A percentile compares a stretch with the other conserved stretches of the same genome.
phyloP scores from a whole-genome alignment of 2,888 invertebrate species.

The Dichetophora obliterata region DNA sequence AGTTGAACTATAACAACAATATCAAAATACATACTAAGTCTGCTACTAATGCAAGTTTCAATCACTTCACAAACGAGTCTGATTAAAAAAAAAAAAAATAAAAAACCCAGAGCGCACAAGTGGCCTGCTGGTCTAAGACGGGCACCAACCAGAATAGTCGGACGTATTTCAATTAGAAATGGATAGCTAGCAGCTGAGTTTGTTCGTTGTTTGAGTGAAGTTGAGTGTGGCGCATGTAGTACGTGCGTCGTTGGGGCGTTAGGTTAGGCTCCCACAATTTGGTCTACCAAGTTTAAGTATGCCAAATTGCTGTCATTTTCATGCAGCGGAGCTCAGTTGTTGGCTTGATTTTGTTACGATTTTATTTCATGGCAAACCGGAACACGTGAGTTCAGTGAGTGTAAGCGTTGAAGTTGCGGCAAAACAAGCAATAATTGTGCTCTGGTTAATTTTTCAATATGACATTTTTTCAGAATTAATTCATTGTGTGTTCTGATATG shows the following conservation, averaged over 20 bases:
- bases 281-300: background rate
- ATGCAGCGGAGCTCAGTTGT: background rate
- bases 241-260: background rate
- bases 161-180: background rate
- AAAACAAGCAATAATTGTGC: too few relatives aligned
- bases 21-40: background rate
- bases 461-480: background rate
- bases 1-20: background rate
- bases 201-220: background rate
- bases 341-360: background rate
- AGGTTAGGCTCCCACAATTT: background rate
- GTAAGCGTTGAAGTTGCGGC: too few relatives aligned
- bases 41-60: background rate
- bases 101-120: background rate
- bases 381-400: background rate
- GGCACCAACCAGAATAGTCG: background rate
- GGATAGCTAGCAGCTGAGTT: background rate
- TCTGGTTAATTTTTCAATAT: background rate
- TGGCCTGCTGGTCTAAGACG: background rate
- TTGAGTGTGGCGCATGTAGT: conserved; percentile 3
- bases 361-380: conserved; percentile 3
- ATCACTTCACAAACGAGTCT: background rate
- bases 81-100: background rate
- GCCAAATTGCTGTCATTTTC: conserved; percentile 2
- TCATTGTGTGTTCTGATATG: background rate